These are phyloP conservation scores for Chymomyza amoena DNA, from an alignment of 2,888 invertebrate genomes.

Conservation along the genomic window DNA sequence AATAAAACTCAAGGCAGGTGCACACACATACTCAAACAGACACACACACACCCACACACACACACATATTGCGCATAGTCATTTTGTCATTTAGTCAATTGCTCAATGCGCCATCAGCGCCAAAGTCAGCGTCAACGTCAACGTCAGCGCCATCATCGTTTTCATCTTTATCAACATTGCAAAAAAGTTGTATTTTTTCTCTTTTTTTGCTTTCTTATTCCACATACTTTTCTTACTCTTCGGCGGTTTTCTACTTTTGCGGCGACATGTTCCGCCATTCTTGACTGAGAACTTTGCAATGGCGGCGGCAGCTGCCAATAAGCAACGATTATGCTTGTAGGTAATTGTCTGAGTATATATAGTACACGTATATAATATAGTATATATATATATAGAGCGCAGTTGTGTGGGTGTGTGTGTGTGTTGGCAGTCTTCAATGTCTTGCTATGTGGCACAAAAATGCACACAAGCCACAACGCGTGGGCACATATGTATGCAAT, in stretches of 20 bases:
- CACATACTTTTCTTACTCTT: background rate
- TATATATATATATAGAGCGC: background rate
- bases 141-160: conserved; percentile 53
- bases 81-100: background rate
- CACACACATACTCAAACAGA: background rate
- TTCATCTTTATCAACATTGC: conserved; percentile 48
- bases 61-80: conserved; percentile 6
- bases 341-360: conserved; percentile 40
- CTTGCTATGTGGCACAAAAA: conserved; percentile 11
- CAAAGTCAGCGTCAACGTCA: background rate
- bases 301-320: conserved; percentile 63
- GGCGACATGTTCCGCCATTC: background rate
- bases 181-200: background rate
- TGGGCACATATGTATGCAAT: background rate
- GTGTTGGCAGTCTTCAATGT: background rate
- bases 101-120: background rate
- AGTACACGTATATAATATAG: no score
- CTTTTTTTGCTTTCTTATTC: background rate
- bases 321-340: conserved; percentile 71
- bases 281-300: background rate
- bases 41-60: background rate
- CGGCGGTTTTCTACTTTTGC: no score
- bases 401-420: conserved; percentile 3
- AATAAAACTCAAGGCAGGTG: background rate
- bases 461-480: background rate